Evolutionary conservation across 2,113 vertebrate species (phyloP).

Genomic region (Corythornis madagascariensis): DNA sequence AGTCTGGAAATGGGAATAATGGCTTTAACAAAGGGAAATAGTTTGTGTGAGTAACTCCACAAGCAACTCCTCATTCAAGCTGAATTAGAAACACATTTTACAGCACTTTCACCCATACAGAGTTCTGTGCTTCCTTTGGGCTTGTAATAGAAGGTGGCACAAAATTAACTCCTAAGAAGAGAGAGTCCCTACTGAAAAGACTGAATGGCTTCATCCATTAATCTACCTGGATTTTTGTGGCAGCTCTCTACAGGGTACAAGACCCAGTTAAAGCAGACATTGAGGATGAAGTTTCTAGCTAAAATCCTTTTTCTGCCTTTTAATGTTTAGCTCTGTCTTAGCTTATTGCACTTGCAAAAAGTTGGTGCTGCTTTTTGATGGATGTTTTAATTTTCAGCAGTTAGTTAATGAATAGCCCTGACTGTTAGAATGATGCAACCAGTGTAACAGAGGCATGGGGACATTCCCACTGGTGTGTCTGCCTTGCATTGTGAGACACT

Average conservation of each 20-base stretch:
- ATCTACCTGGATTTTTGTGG: neutral
- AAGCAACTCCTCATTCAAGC: neutral
- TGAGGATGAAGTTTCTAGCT: neutral
- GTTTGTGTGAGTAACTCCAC: neutral
- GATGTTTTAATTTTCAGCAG: neutral
- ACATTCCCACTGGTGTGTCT: slow-evolving; percentile 34
- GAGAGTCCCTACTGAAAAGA: neutral
- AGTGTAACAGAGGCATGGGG: slow-evolving; percentile 19
- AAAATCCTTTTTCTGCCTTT: neutral
- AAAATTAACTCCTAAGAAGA: neutral
- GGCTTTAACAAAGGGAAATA: slow-evolving; percentile 14
- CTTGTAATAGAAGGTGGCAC: neutral
- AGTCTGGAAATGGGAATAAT: neutral
- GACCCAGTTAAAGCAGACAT: neutral
- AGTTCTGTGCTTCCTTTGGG: neutral
- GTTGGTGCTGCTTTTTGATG: slow-evolving; percentile 2
- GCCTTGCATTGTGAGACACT: slow-evolving; percentile 20
- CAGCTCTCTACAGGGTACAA: neutral
- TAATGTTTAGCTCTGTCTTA: neutral
- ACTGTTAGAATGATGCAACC: slow-evolving; percentile 22
- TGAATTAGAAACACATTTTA: slow-evolving; percentile 5
- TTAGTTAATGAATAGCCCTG: slow-evolving; percentile 42
- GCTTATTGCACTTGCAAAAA: neutral
- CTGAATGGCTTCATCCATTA: neutral
- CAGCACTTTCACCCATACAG: neutral